These are phyloP conservation scores for Drosophila merina DNA, from an alignment of 2,888 invertebrate genomes.

Conservation along the genomic window DNA sequence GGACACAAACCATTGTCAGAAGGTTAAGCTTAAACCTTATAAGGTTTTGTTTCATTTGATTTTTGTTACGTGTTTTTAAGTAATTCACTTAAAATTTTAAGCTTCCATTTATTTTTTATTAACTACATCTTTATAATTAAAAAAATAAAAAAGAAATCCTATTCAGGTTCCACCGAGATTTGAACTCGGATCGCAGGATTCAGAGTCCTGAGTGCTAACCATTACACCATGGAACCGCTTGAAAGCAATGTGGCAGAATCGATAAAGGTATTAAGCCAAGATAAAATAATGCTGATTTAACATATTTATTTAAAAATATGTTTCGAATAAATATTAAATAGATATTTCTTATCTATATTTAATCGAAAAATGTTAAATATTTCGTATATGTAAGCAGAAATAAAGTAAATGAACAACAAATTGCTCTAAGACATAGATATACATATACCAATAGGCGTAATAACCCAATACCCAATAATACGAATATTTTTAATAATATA, in stretches of 20 bases:
- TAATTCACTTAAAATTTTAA: too few species aligned
- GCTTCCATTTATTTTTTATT: too few species aligned
- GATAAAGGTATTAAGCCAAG: neutral
- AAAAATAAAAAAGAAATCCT: neutral
- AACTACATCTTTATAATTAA: neutral
- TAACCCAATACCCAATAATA: too few species aligned
- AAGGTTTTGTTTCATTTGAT: neutral
- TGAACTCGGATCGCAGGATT: constrained; percentile 84
- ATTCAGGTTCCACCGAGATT: constrained; percentile 83
- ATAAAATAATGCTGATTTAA: neutral
- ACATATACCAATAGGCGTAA: too few species aligned
- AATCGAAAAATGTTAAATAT: too few species aligned
- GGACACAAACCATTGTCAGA: neutral
- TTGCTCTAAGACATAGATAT: too few species aligned
- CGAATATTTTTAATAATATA: too few species aligned
- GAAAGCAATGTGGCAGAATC: neutral
- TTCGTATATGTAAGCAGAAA: too few species aligned
- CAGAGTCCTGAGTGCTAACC: constrained; percentile 85
- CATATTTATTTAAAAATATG: too few species aligned
- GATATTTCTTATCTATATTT: too few species aligned
- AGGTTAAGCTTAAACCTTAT: neutral
- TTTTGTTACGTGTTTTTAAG: neutral
- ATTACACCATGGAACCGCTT: constrained; percentile 85
- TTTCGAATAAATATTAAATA: too few species aligned
- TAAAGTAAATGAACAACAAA: too few species aligned